These are phyloP conservation scores for Butorides virescens DNA, from an alignment of 2,113 vertebrate genomes.

Conservation along the genomic window DNA sequence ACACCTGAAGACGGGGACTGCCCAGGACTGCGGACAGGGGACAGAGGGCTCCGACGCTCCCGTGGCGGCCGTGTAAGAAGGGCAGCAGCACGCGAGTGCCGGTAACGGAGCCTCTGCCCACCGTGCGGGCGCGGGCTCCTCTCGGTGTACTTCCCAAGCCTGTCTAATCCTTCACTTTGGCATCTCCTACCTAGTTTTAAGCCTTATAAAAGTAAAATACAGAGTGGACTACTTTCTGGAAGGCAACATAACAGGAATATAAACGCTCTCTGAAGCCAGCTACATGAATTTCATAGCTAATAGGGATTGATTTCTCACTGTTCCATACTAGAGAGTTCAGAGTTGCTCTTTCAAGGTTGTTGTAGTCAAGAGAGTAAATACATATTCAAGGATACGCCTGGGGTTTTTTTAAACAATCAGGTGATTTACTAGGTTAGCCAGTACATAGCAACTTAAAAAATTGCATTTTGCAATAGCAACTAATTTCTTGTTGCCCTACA, in stretches of 20 bases:
- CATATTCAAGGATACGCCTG: background rate
- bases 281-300: background rate
- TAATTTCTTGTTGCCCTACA: background rate
- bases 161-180: background rate
- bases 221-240: background rate
- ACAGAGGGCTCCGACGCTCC: background rate
- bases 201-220: background rate
- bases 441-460: background rate
- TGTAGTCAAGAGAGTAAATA: background rate
- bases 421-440: background rate
- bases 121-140: accelerated
- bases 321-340: background rate
- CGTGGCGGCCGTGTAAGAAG: accelerated
- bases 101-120: background rate
- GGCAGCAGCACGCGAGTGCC: background rate
- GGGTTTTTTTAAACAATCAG: background rate
- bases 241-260: background rate
- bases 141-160: background rate
- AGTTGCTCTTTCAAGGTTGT: background rate
- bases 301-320: background rate
- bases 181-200: background rate
- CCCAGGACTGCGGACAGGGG: too few relatives aligned
- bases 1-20: too few relatives aligned
- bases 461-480: background rate
- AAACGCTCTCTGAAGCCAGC: background rate